Percentiles rank a stretch among this genome's conserved stretches.
phyloP scores from a whole-genome alignment of 2,888 invertebrate species.

The Lasioglossum morio region DNA sequence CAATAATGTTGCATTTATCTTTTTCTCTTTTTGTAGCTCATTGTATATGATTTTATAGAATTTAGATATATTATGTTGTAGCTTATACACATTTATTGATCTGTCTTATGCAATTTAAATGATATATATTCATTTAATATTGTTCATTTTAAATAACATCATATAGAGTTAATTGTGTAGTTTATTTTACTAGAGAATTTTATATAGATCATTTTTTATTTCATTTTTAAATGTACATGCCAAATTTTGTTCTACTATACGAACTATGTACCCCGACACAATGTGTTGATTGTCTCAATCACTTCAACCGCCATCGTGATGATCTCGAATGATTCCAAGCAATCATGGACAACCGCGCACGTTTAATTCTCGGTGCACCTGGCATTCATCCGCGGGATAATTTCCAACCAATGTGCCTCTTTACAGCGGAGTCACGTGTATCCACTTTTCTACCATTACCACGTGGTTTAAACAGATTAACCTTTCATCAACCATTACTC shows the following conservation, averaged over 20 bases:
- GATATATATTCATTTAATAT: neutral
- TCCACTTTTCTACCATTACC: neutral
- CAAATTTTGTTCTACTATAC: neutral
- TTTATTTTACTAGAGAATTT: neutral
- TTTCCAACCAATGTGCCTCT: neutral
- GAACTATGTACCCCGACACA: neutral
- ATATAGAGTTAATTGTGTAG: neutral
- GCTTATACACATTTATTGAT: neutral
- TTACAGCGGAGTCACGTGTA: neutral
- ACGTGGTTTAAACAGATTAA: neutral
- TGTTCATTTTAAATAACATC: neutral
- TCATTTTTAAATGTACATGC: neutral
- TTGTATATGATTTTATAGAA: neutral
- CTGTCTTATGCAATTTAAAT: neutral
- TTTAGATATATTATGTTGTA: neutral
- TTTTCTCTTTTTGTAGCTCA: neutral
- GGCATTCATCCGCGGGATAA: neutral
- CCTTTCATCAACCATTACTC: neutral
- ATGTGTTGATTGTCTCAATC: neutral
- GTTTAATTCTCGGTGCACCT: neutral
- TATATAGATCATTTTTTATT: too few species aligned
- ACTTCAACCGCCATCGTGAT: neutral
- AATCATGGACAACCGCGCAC: constrained; percentile 13
- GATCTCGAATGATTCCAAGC: neutral
- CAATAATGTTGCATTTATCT: too few species aligned